Conservation (phyloP, 2,113 vertebrate species). For the Clarias magur region DNA sequence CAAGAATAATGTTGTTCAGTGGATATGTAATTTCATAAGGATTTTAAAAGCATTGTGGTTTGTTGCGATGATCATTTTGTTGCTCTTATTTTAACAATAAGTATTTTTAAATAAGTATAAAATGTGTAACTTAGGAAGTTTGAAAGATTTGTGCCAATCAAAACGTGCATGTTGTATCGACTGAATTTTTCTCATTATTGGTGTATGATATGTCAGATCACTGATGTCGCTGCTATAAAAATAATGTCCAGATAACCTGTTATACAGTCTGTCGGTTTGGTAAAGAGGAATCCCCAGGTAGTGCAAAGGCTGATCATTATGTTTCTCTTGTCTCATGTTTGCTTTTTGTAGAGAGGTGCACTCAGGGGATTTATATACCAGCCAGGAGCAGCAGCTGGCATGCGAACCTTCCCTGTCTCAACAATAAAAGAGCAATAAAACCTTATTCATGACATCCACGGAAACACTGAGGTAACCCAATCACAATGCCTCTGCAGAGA, state of each 20-base stretch:
- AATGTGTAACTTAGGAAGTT: neutral
- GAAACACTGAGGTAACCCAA: slow-evolving; percentile 39
- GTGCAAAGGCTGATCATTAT: slow-evolving; percentile 26
- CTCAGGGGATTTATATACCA: slow-evolving; percentile 35
- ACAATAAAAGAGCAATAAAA: slow-evolving; percentile 54
- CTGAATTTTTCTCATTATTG: neutral
- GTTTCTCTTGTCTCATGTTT: slow-evolving; percentile 41
- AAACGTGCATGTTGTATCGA: neutral
- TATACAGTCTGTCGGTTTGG: neutral
- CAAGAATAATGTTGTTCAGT: slow-evolving; percentile 11
- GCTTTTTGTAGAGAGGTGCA: slow-evolving; percentile 18
- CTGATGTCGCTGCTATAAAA: neutral
- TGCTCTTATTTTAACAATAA: neutral
- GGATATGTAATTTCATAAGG: neutral
- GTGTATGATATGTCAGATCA: neutral
- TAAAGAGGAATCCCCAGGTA: slow-evolving; percentile 3
- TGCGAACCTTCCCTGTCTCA: slow-evolving; percentile 16
- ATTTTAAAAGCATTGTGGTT: neutral
- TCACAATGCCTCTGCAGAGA: slow-evolving; percentile 27
- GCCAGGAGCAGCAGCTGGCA: slow-evolving; percentile 47
- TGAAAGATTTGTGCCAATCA: neutral
- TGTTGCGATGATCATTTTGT: neutral
- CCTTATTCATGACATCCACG: slow-evolving; percentile 45
- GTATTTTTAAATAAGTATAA: neutral
- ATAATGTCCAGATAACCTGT: neutral